Percentiles rank a stretch among this genome's conserved stretches.
phyloP scores from a whole-genome alignment of 2,113 vertebrate genomes.

The Lampris megalopsis region DNA sequence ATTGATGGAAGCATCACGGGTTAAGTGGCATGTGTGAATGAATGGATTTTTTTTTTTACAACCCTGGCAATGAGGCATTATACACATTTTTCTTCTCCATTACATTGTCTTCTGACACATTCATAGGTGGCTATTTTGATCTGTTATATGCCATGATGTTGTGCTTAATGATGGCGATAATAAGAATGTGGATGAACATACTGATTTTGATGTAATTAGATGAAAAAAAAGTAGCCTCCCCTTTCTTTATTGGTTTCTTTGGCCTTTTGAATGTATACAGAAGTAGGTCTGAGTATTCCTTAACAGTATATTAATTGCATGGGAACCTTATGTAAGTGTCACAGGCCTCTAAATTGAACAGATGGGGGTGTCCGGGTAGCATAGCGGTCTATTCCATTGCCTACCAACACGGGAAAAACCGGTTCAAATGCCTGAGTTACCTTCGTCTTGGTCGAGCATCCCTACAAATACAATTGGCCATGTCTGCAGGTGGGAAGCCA shows the following conservation, averaged over 20 bases:
- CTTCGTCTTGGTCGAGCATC: no score
- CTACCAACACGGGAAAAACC: no score
- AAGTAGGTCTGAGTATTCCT: neutral
- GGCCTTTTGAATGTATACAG: conserved; percentile 8
- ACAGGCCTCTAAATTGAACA: conserved; percentile 15
- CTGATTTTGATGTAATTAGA: neutral
- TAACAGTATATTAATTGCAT: neutral
- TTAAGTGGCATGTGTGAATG: no score
- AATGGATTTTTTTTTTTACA: no score
- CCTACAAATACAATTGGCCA: no score
- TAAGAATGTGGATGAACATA: neutral
- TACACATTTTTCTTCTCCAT: neutral
- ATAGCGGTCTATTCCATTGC: no score
- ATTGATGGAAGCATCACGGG: no score
- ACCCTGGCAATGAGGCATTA: neutral
- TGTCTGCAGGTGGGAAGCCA: no score
- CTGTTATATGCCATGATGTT: neutral
- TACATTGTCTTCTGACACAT: neutral
- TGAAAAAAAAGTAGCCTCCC: neutral
- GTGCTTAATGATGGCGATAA: neutral
- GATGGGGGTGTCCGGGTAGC: no score
- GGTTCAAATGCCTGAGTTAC: no score
- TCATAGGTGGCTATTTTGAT: neutral
- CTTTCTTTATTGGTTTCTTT: conserved; percentile 20
- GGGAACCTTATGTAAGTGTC: conserved; percentile 2